Conservation (phyloP, 2,113 vertebrate species). For the Tupaia tana region DNA sequence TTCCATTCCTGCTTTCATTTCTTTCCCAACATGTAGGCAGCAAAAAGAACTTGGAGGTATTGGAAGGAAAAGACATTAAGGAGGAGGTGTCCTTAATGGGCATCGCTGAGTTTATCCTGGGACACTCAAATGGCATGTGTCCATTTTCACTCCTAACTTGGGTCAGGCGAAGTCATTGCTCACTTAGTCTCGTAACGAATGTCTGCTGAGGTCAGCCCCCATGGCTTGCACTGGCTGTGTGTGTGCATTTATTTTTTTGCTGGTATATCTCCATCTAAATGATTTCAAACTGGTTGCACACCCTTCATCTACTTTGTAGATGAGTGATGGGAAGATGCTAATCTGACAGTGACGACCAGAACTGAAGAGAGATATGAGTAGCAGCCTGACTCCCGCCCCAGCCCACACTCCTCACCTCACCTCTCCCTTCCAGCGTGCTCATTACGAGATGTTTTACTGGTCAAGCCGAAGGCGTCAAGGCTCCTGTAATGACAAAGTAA, state of each 20-base stretch:
- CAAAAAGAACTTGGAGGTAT: not conserved
- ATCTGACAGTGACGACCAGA: not conserved
- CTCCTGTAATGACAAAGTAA: not conserved
- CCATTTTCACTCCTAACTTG: not conserved
- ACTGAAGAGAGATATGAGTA: not conserved
- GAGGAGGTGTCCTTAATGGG: not conserved
- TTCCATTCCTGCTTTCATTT: not conserved
- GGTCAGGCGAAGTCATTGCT: not conserved
- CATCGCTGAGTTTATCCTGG: not conserved
- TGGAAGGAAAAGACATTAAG: not conserved
- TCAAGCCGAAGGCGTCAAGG: not conserved
- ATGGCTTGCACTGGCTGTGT: not conserved
- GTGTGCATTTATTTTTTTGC: not conserved
- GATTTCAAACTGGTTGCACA: not conserved
- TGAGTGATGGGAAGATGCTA: not conserved
- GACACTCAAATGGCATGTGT: not conserved
- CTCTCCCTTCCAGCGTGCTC: not conserved
- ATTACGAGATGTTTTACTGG: not conserved
- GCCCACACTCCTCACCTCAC: not conserved
- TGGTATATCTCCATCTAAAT: not conserved
- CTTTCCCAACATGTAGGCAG: conserved; percentile 1
- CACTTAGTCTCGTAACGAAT: not conserved
- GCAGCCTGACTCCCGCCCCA: rapidly evolving
- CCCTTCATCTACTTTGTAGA: not conserved
- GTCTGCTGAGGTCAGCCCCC: not conserved